Conservation (phyloP, 2,113 vertebrate species). For the Cynopterus brachyotis region DNA sequence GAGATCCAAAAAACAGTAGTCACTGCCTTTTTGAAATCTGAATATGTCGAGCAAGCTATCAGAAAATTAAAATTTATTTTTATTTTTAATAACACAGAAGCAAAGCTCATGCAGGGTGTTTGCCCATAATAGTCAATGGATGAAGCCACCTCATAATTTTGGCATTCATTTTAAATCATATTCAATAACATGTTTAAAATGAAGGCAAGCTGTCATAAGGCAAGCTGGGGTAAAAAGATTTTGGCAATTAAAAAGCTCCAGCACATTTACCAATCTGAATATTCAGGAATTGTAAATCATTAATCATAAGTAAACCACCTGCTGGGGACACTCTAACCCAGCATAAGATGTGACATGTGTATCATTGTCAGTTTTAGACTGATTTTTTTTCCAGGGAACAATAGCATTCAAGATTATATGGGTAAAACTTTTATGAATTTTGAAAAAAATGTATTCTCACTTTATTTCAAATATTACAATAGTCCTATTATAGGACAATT, state of each 20-base stretch:
- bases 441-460: not conserved
- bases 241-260: slow-evolving; percentile 35
- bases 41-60: not conserved
- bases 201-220: slow-evolving; percentile 58
- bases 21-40: not conserved
- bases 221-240: not conserved
- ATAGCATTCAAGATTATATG: not conserved
- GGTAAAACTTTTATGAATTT: not conserved
- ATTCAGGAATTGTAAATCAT: slow-evolving; percentile 56
- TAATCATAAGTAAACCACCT: slow-evolving; percentile 38
- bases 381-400: not conserved
- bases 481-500: not conserved
- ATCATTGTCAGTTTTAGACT: not conserved
- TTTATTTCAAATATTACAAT: not conserved
- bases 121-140: slow-evolving; percentile 21
- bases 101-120: not conserved
- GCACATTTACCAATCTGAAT: slow-evolving; percentile 35
- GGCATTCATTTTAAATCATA: slow-evolving; percentile 15
- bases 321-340: slow-evolving; percentile 39
- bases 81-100: slow-evolving; percentile 41
- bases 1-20: not conserved
- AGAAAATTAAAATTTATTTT: slow-evolving; percentile 45
- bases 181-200: slow-evolving; percentile 57
- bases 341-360: slow-evolving; percentile 12
- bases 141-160: not conserved